Conservation (phyloP, 1,140 invertebrate genomes). For the Hypsibius dujardini region DNA sequence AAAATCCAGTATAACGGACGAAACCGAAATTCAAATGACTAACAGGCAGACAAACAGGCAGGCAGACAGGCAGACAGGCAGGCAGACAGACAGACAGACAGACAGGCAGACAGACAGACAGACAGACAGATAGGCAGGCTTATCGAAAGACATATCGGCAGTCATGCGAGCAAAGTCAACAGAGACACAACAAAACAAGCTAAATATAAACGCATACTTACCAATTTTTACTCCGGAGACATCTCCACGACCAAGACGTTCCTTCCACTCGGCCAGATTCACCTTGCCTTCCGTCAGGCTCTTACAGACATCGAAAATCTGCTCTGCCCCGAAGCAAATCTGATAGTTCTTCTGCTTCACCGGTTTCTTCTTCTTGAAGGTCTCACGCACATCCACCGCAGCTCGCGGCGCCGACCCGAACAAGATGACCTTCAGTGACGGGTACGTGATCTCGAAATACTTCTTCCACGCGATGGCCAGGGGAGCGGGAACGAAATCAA, state of each 20-base stretch:
- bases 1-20: neutral
- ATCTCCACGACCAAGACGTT: neutral
- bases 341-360: too few relatives aligned
- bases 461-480: slow-evolving; percentile 70
- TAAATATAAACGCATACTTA: neutral
- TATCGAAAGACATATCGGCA: neutral
- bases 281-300: slow-evolving; percentile 11
- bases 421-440: slow-evolving; percentile 52
- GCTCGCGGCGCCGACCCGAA: slow-evolving; percentile 48
- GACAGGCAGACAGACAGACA: too few relatives aligned
- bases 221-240: neutral
- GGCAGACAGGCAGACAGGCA: too few relatives aligned
- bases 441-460: slow-evolving; percentile 54
- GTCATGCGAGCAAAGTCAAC: neutral
- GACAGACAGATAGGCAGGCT: too few relatives aligned
- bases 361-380: too few relatives aligned
- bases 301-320: too few relatives aligned
- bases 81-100: too few relatives aligned
- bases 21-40: neutral
- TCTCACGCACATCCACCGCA: neutral
- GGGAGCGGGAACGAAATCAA: slow-evolving; percentile 61
- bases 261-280: slow-evolving; percentile 6
- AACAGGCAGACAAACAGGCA: too few relatives aligned
- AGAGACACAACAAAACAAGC: neutral
- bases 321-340: too few relatives aligned